Evolutionary conservation across 2,113 vertebrate species (phyloP).

Genomic region (Strix aluco): DNA sequence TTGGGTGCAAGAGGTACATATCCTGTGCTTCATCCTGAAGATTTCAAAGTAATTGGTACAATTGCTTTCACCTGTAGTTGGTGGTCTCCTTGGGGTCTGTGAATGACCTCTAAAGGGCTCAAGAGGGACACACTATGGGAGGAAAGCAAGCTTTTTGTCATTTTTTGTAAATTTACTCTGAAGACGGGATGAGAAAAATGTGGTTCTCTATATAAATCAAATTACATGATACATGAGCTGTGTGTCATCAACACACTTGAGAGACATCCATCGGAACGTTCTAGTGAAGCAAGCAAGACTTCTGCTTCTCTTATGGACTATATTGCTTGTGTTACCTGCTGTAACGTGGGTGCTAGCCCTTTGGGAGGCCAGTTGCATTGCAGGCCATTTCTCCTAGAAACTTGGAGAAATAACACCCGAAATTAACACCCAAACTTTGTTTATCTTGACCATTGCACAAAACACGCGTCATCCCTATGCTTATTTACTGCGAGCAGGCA

Average conservation of each 20-base stretch:
- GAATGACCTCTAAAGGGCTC: neutral
- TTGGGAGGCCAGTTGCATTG: neutral
- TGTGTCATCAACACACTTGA: neutral
- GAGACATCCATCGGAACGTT: neutral
- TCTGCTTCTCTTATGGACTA: neutral
- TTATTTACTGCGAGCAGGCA: neutral
- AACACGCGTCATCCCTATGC: neutral
- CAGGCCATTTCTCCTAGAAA: neutral
- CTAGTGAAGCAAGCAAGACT: neutral
- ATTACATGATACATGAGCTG: neutral
- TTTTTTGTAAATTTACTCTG: neutral
- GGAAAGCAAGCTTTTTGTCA: neutral
- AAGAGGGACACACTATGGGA: neutral
- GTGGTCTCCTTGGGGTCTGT: neutral
- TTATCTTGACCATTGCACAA: neutral
- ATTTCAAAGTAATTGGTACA: fast-evolving
- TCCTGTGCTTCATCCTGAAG: neutral
- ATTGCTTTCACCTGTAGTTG: neutral
- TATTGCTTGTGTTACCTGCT: neutral
- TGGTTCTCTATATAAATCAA: neutral
- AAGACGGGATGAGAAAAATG: neutral
- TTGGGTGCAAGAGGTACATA: neutral
- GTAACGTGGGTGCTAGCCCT: neutral
- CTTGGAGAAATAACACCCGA: neutral
- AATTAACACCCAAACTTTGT: neutral